Base-by-base conservation (phyloP, 1,140 invertebrate species). In the Caenorhabditis briggsae region DNA sequence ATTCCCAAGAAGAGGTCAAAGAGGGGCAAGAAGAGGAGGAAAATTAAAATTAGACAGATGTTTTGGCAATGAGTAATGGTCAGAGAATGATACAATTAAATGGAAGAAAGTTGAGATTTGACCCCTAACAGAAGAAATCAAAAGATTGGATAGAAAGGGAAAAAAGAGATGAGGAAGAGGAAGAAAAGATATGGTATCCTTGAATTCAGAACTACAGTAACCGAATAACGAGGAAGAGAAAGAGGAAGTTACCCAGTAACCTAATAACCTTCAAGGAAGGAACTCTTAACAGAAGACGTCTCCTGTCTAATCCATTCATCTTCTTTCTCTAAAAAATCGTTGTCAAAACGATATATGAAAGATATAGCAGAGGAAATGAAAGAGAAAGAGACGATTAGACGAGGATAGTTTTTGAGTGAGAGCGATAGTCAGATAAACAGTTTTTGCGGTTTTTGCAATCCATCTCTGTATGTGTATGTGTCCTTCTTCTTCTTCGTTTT, bases 351-450 rank as follows among this genome's bases (percentile, higher is more conserved):
- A 48, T 7, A 50, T 11, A n/a, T 46, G 46, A 53, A 14, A 78
- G 33, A 33, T 33, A 33, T 33, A 33, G 33, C 33, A 33, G 33
- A 33, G 33, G 33, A 43, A 18, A 25, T 48, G 33, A 50, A 8
- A 74, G 41, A 46, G 65, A 48, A 74, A 74, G 65, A 74, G 70
- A 78, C 70, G 70, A 50, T 53, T 11, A 65, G 61, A 65, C 12
- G 33, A 65, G 11, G 61, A 25, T 23, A 50, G 46, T 14, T 50
- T 78, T 78, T 78, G n/a, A 18, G 43, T 43, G 70, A 33, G 33
- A 50, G 70, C 43, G 70, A 50, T 50, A 78, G 70, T 78, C 70
- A 50, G 70, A 78, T 78, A 78, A 78, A 50, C 70, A 78, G 70
- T 78, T 78, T 70, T 78, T 78, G 43, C 70, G 70, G 70, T 78